A percentile compares a stretch with the other conserved stretches of the same genome.
Evolutionary conservation across 2,113 vertebrate species (phyloP).

Genomic region (Platichthys stellatus): DNA sequence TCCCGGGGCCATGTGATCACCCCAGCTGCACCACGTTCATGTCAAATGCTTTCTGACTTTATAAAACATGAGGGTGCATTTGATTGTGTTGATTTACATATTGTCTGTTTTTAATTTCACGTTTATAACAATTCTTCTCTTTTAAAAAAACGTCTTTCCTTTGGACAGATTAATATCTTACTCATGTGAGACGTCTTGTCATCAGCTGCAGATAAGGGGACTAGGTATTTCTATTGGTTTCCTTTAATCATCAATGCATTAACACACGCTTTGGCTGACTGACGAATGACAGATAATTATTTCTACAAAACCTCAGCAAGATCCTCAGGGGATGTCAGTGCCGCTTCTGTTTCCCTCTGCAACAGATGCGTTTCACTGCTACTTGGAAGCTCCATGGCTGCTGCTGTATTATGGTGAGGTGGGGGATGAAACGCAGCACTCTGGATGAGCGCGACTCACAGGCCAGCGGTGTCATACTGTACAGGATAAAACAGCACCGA

Average conservation of each 20-base stretch:
- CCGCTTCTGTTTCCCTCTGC: not conserved
- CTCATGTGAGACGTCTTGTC: not conserved
- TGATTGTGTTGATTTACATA: too few relatives aligned
- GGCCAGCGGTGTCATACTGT: too few relatives aligned
- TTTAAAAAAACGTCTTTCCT: not conserved
- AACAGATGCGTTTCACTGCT: not conserved
- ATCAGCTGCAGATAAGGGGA: not conserved
- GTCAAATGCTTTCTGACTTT: not conserved
- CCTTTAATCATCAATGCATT: not conserved
- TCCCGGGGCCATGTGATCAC: not conserved
- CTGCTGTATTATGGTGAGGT: too few relatives aligned
- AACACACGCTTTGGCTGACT: constrained; percentile 10
- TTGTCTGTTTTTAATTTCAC: too few relatives aligned
- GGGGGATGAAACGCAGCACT: too few relatives aligned
- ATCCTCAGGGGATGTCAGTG: not conserved
- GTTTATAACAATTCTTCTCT: too few relatives aligned
- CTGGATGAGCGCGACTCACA: too few relatives aligned
- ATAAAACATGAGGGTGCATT: too few relatives aligned
- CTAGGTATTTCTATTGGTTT: not conserved
- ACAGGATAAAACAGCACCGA: too few relatives aligned
- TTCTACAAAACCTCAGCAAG: not conserved
- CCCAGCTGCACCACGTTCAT: not conserved
- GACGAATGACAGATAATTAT: constrained; percentile 9
- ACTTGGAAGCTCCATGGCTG: too few relatives aligned
- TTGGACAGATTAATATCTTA: not conserved